Evolutionary conservation across 2,888 invertebrate species (phyloP), one percentile per base, ranked within the genome.

Genomic region (Melitaea athalia): DNA sequence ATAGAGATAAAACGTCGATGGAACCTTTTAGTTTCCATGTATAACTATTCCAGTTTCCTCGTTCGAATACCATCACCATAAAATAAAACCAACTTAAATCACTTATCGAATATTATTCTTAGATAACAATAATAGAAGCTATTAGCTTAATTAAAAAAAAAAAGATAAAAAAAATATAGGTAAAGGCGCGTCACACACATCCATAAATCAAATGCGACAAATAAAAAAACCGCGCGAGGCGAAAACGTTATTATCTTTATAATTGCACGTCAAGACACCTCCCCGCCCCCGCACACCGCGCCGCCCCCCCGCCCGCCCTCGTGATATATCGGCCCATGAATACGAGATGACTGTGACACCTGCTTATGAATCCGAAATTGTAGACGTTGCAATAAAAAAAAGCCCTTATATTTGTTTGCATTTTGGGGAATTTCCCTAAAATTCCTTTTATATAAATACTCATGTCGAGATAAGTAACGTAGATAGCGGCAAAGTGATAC

Each of bases 201-300:
- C 84, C 86, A 89, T 92, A 92, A 91, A 92, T 92, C 92, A 92
- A 86, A 83, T 81, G 81, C 85, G 85, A 89, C 88, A 90, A 91
- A 91, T 91, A 92, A 91, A 92, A 91, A 90, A 91, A 85, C 85
- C 86, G 82, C 85, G 79, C 84, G 87, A 89, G 89, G 87, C 89
- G 91, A 90, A 90, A 91, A 89, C 87, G 89, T 92, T 92, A 92
- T 92, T 92, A 92, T 92, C 91, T 91, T 90, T 92, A 89, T 92
- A 92, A 92, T 92, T 92, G 92, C 90, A 92, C 89, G 92, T 92
- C 92, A 92, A 86, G 86, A 82, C 81, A 78, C 79, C 82, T 78
- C 82, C 73, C 75, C 77, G 74, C 75, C 75, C 38, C 38, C 3
- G 33, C 33, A 33, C 33, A 33, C 33, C 38, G 0, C 38, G 5